Percentiles rank a stretch among this genome's conserved stretches.
phyloP scores from a whole-genome alignment of 2,113 vertebrate genomes.

The Pachypanchax playfairii region DNA sequence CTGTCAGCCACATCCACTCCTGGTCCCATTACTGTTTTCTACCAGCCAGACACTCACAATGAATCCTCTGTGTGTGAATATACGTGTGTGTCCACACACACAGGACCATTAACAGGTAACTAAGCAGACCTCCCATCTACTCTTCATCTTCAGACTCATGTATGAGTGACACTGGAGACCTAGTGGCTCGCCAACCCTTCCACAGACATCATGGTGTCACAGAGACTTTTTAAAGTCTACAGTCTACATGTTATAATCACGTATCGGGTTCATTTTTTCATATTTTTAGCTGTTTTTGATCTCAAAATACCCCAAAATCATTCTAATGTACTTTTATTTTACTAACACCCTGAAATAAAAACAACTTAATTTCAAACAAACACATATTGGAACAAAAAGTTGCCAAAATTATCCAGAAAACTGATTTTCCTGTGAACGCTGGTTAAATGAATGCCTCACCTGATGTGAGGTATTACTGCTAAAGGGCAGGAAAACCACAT shows the following conservation, averaged over 20 bases:
- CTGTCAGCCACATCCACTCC: constrained; percentile 73
- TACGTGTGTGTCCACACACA: constrained; percentile 39
- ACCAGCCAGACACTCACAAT: constrained; percentile 59
- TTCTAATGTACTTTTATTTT: too few relatives aligned
- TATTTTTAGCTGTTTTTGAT: too few relatives aligned
- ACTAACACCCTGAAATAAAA: too few relatives aligned
- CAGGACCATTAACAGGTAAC: constrained; percentile 65
- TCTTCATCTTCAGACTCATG: constrained; percentile 13
- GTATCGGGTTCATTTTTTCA: neutral
- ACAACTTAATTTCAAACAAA: too few relatives aligned
- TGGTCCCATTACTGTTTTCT: constrained; percentile 49
- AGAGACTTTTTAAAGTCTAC: constrained; percentile 8
- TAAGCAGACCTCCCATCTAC: constrained; percentile 33
- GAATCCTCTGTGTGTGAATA: constrained; percentile 60
- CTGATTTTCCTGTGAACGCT: too few relatives aligned
- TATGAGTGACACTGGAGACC: constrained; percentile 70
- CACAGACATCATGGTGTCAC: constrained; percentile 38
- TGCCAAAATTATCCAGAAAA: neutral
- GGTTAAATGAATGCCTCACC: neutral
- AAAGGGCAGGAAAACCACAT: neutral
- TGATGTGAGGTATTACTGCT: neutral
- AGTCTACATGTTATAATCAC: neutral
- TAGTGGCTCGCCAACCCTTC: constrained; percentile 30
- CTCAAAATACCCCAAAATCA: too few relatives aligned
- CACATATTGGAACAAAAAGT: neutral